Percentiles rank a stretch among this genome's conserved stretches.
These are phyloP conservation scores for Dinoponera quadriceps DNA, from an alignment of 1,140 invertebrate species.

Conservation along the genomic window DNA sequence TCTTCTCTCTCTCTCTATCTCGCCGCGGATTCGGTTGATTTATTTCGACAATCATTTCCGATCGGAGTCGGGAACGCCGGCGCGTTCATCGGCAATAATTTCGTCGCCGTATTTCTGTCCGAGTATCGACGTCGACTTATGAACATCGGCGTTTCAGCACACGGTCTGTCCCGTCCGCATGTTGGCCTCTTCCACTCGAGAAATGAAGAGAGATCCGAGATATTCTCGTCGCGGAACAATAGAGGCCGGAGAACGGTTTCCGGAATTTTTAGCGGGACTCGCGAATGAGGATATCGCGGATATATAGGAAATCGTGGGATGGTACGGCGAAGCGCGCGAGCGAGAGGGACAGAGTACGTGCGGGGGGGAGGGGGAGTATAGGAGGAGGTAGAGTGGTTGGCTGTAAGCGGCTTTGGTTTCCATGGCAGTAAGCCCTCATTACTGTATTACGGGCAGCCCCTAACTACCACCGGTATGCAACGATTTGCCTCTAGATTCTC, in stretches of 20 bases:
- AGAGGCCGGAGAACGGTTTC: constrained; percentile 59
- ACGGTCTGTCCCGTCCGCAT: background rate
- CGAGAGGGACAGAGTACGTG: constrained; percentile 56
- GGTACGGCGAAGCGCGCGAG: constrained; percentile 28
- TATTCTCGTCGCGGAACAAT: constrained; percentile 56
- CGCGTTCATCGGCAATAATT: constrained; percentile 1
- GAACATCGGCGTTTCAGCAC: background rate
- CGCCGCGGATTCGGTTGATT: constrained; percentile 3
- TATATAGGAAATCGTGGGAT: constrained; percentile 71
- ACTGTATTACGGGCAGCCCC: constrained; percentile 85
- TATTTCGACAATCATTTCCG: background rate
- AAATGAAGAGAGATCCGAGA: constrained; percentile 29
- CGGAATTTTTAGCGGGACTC: constrained; percentile 77
- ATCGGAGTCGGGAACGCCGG: background rate
- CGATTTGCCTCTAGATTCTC: constrained; percentile 79
- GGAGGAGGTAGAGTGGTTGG: constrained; percentile 82
- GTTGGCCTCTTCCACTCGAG: constrained; percentile 24
- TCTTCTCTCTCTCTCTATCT: constrained; percentile 33
- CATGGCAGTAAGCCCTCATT: constrained; percentile 86
- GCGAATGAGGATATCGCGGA: constrained; percentile 80
- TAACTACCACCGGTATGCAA: constrained; percentile 84
- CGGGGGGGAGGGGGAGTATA: constrained; percentile 55
- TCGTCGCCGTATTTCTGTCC: background rate
- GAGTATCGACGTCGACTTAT: too few species aligned
- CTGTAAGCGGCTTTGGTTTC: constrained; percentile 86